A percentile compares a stretch with the other conserved stretches of the same genome.
phyloP scores from a whole-genome alignment of 2,888 invertebrate genomes.

The Stenodema calcarata region DNA sequence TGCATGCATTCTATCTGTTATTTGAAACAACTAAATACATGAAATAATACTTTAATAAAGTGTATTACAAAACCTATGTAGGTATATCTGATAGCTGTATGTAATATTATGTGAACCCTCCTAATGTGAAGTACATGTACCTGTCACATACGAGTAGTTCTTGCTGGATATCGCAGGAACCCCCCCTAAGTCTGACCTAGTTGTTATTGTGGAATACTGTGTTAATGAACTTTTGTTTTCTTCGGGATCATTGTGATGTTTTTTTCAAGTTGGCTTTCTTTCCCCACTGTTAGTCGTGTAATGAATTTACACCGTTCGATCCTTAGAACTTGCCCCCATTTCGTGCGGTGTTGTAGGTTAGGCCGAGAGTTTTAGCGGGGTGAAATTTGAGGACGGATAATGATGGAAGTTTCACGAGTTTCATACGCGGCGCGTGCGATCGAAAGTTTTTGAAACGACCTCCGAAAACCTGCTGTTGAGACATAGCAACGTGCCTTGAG shows the following conservation, averaged over 20 bases:
- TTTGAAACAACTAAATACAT: neutral
- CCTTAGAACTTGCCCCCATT: neutral
- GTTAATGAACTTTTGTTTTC: neutral
- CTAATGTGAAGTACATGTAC: neutral
- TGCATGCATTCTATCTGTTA: neutral
- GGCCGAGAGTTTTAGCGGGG: neutral
- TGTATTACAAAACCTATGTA: neutral
- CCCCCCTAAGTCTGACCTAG: neutral
- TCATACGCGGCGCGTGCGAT: too few species aligned
- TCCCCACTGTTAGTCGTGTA: neutral
- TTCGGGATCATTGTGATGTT: neutral
- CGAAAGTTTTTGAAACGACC: too few species aligned
- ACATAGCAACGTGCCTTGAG: too few species aligned
- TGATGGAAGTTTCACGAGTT: too few species aligned
- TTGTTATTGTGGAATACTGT: neutral
- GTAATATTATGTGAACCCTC: neutral
- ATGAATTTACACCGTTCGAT: neutral
- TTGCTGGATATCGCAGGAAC: neutral
- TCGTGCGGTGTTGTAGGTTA: neutral
- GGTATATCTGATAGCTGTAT: neutral
- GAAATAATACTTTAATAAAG: neutral
- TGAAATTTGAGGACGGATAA: too few species aligned
- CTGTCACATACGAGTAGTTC: slow-evolving; percentile 2
- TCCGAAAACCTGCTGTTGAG: too few species aligned
- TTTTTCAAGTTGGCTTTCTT: neutral